Evolutionary conservation across 1,140 invertebrate species (phyloP).

Genomic region (Drosophila kanapiae): DNA sequence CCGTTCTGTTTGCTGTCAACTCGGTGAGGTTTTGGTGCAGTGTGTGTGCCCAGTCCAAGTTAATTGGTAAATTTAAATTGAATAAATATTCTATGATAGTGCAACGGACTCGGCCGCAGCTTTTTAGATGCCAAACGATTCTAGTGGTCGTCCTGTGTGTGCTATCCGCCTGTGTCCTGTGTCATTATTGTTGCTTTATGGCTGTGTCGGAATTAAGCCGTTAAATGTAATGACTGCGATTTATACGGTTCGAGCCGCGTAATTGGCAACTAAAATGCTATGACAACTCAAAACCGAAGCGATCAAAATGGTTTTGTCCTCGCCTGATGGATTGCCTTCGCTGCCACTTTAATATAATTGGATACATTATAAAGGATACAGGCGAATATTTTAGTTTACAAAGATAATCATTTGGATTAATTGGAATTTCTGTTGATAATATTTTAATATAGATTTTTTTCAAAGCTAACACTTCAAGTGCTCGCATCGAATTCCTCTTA

Average conservation of each 20-base stretch:
- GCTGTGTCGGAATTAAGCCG: conserved; percentile 60
- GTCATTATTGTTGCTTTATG: conserved; percentile 47
- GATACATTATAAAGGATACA: conserved; percentile 2
- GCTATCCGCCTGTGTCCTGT: background rate
- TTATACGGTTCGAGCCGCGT: conserved; percentile 58
- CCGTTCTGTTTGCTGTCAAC: conserved; percentile 21
- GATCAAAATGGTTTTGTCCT: conserved; percentile 23
- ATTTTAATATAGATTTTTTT: background rate
- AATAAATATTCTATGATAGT: conserved; percentile 80
- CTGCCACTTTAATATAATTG: conserved; percentile 20
- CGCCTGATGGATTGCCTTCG: conserved; percentile 20
- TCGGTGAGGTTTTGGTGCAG: background rate
- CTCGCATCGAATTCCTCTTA: background rate
- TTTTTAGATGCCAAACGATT: conserved; percentile 58
- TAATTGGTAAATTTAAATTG: conserved; percentile 83
- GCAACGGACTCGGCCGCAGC: conserved; percentile 66
- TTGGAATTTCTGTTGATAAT: too few species aligned
- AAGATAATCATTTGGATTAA: background rate
- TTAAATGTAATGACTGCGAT: conserved; percentile 73
- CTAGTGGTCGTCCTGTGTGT: conserved; percentile 41
- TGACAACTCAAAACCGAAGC: conserved; percentile 48
- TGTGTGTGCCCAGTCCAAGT: conserved; percentile 44
- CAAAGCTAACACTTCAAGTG: background rate
- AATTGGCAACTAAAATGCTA: conserved; percentile 67
- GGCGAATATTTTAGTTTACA: background rate